These are phyloP conservation scores for Sarotherodon lohbergeri DNA, from an alignment of 2,113 vertebrate species.

Conservation along the genomic window DNA sequence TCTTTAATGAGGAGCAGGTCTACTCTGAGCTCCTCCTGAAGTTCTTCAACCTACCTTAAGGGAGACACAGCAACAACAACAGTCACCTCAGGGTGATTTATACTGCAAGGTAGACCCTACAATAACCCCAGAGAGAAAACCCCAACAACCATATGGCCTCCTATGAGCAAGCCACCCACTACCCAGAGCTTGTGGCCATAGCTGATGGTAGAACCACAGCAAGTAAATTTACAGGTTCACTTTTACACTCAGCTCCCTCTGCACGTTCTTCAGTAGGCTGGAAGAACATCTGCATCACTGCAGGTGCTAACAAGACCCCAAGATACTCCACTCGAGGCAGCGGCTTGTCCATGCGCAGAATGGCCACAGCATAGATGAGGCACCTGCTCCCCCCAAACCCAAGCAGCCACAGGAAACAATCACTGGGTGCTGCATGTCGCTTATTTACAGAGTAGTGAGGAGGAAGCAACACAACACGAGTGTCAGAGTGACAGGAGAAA, in stretches of 20 bases:
- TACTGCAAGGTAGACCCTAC: background rate
- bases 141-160: background rate
- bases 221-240: background rate
- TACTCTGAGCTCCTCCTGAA: background rate
- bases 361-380: background rate
- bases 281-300: background rate
- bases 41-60: background rate
- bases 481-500: background rate
- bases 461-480: background rate
- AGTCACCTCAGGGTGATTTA: background rate
- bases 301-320: background rate
- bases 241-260: background rate
- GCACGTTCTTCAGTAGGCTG: background rate
- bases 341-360: background rate
- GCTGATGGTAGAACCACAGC: background rate
- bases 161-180: background rate
- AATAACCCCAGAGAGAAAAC: background rate
- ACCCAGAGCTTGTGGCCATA: background rate
- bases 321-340: background rate
- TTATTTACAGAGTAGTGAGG: background rate
- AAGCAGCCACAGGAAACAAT: background rate
- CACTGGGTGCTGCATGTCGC: background rate
- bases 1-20: background rate
- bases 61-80: background rate
- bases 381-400: background rate